These are phyloP conservation scores for Agriopis leucophaearia DNA, from an alignment of 2,888 invertebrate species.

Conservation along the genomic window DNA sequence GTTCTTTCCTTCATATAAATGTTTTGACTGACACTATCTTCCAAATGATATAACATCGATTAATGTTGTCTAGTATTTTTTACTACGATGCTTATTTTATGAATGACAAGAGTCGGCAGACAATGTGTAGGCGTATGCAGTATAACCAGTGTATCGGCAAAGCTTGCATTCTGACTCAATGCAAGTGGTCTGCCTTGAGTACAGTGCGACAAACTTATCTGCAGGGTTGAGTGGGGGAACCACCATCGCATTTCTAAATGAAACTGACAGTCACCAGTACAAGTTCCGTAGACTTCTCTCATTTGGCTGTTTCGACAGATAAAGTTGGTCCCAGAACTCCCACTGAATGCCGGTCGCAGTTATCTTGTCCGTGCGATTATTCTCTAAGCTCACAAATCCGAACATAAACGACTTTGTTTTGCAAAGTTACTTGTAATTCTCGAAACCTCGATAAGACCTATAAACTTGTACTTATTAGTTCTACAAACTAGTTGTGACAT, in stretches of 20 bases:
- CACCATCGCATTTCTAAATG: neutral
- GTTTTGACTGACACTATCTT: neutral
- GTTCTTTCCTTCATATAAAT: too few species aligned
- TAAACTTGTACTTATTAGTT: neutral
- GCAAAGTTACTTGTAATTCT: neutral
- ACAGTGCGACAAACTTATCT: neutral
- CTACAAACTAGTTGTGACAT: neutral
- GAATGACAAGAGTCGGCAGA: conserved; percentile 25
- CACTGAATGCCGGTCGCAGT: neutral
- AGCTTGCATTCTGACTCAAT: conserved; percentile 51
- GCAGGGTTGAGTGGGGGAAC: neutral
- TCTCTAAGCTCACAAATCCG: conserved; percentile 5
- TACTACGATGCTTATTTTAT: conserved; percentile 30
- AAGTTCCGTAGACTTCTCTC: neutral
- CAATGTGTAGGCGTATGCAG: conserved; percentile 29
- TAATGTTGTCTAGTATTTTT: conserved; percentile 17
- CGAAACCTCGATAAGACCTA: neutral
- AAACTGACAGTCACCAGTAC: neutral
- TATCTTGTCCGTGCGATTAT: conserved; percentile 17
- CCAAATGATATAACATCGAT: neutral
- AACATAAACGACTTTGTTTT: neutral
- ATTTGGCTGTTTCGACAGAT: neutral
- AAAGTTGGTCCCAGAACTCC: neutral
- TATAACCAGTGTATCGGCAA: conserved; percentile 21
- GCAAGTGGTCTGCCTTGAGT: conserved; percentile 53